A percentile compares a stretch with the other conserved stretches of the same genome.
phyloP scores from a whole-genome alignment of 2,797 vertebrate species.

The Sebastiscus albofasciatus region DNA sequence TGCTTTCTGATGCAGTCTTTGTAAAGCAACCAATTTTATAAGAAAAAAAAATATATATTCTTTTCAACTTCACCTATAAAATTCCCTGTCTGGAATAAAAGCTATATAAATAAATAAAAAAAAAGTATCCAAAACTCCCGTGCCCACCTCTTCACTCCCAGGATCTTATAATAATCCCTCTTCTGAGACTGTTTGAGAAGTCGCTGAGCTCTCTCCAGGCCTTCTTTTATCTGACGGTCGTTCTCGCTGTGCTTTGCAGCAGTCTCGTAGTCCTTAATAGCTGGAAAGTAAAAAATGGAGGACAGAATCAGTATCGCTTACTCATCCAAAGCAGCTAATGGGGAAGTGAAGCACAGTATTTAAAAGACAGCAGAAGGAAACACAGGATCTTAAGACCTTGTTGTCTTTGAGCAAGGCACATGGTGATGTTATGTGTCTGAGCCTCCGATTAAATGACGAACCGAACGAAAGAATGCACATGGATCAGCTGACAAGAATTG shows the following conservation, averaged over 20 bases:
- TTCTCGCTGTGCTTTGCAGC: slow-evolving; percentile 92
- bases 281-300: slow-evolving; percentile 74
- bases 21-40: neutral
- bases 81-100: neutral
- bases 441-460: neutral
- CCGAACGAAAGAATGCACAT: neutral
- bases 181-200: slow-evolving; percentile 96
- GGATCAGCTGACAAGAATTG: neutral
- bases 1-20: neutral
- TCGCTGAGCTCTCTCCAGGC: slow-evolving; percentile 92
- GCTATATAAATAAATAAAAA: neutral
- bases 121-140: neutral
- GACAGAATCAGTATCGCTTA: slow-evolving; percentile 1
- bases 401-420: neutral
- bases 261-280: slow-evolving; percentile 92
- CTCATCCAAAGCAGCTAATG: neutral
- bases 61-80: neutral
- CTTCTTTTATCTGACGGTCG: slow-evolving; percentile 94
- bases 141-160: slow-evolving; percentile 95
- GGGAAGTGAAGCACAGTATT: neutral
- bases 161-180: slow-evolving; percentile 98
- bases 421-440: neutral
- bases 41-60: neutral
- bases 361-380: neutral
- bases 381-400: neutral